These are phyloP conservation scores for Boulengeromyrus knoepffleri DNA, from an alignment of 2,113 vertebrate species.

Conservation along the genomic window DNA sequence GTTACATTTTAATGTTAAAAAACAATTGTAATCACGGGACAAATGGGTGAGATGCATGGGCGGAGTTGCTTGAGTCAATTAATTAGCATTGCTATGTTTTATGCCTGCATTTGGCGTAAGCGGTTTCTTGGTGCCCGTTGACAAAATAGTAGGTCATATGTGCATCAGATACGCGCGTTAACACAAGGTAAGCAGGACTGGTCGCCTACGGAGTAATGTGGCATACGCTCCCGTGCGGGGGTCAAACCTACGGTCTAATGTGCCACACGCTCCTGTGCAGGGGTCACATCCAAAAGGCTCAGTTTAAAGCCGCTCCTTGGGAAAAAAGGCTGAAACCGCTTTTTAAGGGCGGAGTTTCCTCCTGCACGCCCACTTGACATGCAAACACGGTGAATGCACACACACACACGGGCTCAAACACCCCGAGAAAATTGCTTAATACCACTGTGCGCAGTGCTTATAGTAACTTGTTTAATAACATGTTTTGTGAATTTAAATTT, in stretches of 20 bases:
- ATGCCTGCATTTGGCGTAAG: neutral
- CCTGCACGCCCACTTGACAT: no score
- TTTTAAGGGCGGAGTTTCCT: neutral
- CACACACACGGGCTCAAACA: neutral
- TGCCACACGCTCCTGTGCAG: no score
- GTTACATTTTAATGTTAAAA: neutral
- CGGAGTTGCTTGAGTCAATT: neutral
- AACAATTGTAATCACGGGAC: neutral
- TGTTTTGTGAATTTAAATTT: neutral
- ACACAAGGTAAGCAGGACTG: neutral
- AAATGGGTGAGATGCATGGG: neutral
- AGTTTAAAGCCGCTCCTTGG: neutral
- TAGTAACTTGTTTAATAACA: neutral
- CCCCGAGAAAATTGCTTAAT: neutral
- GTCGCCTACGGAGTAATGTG: no score
- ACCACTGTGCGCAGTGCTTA: neutral
- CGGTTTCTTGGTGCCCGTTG: neutral
- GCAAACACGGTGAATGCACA: neutral
- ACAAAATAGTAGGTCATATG: neutral
- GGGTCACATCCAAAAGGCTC: neutral
- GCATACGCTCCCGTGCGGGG: no score
- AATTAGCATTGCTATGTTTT: neutral
- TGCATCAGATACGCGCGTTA: neutral
- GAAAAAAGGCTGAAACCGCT: neutral
- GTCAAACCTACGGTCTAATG: no score